Evolutionary conservation across 2,797 vertebrate species (phyloP).

Genomic region (Megalops cyprinoides): DNA sequence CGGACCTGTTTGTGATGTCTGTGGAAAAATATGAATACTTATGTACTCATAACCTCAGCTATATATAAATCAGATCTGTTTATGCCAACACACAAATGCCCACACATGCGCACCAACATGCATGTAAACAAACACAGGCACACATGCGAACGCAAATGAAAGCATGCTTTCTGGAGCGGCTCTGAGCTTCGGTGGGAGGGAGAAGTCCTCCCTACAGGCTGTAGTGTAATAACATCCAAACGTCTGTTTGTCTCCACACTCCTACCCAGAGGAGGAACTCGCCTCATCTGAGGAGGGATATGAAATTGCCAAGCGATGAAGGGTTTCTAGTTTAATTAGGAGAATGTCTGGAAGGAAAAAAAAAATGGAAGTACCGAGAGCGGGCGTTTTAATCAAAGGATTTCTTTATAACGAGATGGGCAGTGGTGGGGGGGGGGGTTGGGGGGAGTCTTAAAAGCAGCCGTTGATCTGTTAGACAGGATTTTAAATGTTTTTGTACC

Average conservation of each 20-base stretch:
- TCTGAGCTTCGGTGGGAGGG: background rate
- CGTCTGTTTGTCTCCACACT: background rate
- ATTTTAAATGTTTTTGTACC: constrained; percentile 4
- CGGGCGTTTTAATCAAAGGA: constrained; percentile 35
- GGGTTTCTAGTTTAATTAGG: constrained; percentile 26
- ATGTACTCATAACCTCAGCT: background rate
- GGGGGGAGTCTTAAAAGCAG: background rate
- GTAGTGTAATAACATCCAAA: background rate
- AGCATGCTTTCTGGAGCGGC: background rate
- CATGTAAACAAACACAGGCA: background rate
- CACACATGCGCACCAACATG: background rate
- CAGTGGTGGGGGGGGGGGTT: background rate
- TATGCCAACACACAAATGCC: background rate
- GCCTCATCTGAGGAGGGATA: background rate
- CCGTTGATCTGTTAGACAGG: background rate
- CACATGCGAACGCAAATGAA: too few relatives aligned
- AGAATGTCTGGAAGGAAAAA: background rate
- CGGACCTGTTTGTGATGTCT: too few relatives aligned
- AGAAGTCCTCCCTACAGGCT: background rate
- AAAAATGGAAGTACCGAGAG: constrained; percentile 12
- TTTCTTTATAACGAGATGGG: constrained; percentile 19
- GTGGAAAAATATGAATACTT: background rate
- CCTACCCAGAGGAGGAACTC: background rate
- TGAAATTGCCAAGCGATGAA: constrained; percentile 3
- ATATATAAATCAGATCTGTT: background rate